phyloP scores from a whole-genome alignment of 2,797 vertebrate genomes.

The Leucoraja ocellata region DNA sequence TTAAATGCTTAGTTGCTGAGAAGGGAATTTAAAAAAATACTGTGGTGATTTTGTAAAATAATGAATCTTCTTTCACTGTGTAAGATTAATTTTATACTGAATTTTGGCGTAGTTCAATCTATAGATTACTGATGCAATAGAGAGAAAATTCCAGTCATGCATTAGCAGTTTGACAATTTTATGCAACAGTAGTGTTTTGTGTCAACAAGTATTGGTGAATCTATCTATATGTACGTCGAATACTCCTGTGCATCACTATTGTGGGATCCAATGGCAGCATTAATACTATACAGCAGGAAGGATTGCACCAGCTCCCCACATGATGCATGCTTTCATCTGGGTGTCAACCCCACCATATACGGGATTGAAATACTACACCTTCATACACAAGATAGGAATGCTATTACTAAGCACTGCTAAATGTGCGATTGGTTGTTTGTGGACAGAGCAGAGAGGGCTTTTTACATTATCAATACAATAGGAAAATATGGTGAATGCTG shows the following conservation, averaged over 20 bases:
- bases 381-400: neutral
- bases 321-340: neutral
- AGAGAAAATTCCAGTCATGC: slow-evolving; percentile 14
- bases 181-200: neutral
- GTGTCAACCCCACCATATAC: neutral
- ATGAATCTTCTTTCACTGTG: slow-evolving; percentile 5
- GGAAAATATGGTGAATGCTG: neutral
- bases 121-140: slow-evolving; percentile 31
- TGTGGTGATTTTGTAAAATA: slow-evolving; percentile 11
- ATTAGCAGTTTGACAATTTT: neutral
- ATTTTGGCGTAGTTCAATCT: slow-evolving; percentile 17
- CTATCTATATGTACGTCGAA: neutral
- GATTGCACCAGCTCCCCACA: neutral
- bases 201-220: neutral
- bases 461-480: neutral
- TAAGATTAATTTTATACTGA: slow-evolving; percentile 5
- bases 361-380: neutral
- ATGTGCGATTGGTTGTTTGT: neutral
- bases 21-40: slow-evolving; percentile 47
- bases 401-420: neutral
- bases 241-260: neutral
- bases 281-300: neutral
- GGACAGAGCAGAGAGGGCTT: too few species aligned
- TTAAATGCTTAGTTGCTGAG: slow-evolving; percentile 49
- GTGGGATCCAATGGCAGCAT: neutral